phyloP scores from a whole-genome alignment of 2,113 vertebrate species.

The Elephas maximus region DNA sequence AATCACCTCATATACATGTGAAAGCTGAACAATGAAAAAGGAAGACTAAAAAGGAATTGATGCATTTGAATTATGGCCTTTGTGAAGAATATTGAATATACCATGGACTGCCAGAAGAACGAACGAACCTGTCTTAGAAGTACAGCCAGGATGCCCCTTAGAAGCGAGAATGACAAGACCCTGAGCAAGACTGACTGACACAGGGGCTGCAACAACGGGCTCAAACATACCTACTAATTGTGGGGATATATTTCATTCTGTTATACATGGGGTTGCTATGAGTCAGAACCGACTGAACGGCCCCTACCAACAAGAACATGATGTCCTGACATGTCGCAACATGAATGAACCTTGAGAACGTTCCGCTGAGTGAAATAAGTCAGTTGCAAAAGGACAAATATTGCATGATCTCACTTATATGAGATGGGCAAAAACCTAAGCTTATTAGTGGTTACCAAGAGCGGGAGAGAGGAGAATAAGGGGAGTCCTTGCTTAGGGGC shows the following conservation, averaged over 20 bases:
- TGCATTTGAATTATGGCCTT: neutral
- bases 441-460: neutral
- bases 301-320: neutral
- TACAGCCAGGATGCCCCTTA: neutral
- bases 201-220: neutral
- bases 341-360: neutral
- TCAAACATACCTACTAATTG: neutral
- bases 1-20: too few relatives aligned
- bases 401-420: neutral
- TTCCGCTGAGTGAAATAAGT: neutral
- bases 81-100: neutral
- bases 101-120: neutral
- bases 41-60: neutral
- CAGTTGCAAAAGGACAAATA: neutral
- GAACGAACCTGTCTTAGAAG: neutral
- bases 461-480: neutral
- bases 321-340: neutral
- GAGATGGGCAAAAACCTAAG: neutral
- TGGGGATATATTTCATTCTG: neutral
- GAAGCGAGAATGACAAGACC: neutral
- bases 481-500: neutral
- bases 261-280: neutral
- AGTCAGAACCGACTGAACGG: neutral
- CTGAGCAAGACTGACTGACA: neutral
- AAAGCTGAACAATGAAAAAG: too few relatives aligned